These are phyloP conservation scores for Hycleus cichorii DNA, from an alignment of 1,140 invertebrate species.

Conservation along the genomic window DNA sequence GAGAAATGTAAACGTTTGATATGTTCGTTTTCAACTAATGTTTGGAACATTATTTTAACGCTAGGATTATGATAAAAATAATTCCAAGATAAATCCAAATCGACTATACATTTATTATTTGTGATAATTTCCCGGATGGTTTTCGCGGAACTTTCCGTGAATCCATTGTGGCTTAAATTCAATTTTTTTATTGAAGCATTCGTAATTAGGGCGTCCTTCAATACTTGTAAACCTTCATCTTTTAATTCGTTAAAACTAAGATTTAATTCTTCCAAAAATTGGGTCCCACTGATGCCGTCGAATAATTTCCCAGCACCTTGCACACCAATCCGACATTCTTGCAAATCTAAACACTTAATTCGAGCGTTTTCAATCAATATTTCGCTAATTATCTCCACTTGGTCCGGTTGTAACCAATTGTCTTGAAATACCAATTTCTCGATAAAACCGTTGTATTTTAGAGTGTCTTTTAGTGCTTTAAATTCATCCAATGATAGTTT, in stretches of 20 bases:
- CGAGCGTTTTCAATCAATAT: conserved; percentile 39
- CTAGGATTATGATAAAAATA: conserved; percentile 32
- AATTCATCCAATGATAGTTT: conserved; percentile 39
- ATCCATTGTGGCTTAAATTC: conserved; percentile 40
- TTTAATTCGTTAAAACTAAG: conserved; percentile 39
- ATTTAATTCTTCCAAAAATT: conserved; percentile 35
- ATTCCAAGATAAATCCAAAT: conserved; percentile 45
- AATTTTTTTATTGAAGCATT: conserved; percentile 38
- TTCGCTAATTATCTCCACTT: conserved; percentile 40
- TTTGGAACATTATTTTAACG: conserved; percentile 17
- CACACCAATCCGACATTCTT: conserved; percentile 41
- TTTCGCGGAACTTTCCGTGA: conserved; percentile 33
- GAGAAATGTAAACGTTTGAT: conserved; percentile 25
- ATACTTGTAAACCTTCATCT: conserved; percentile 36
- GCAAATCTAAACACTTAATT: conserved; percentile 39
- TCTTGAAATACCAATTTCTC: conserved; percentile 39
- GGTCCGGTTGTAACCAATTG: conserved; percentile 41
- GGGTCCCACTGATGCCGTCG: conserved; percentile 30
- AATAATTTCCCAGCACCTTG: conserved; percentile 34
- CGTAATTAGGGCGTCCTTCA: conserved; percentile 33
- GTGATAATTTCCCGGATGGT: conserved; percentile 38
- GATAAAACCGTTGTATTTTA: conserved; percentile 40
- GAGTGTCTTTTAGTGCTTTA: conserved; percentile 37
- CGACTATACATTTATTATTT: conserved; percentile 39
- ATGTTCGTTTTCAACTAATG: conserved; percentile 15